A percentile compares a stretch with the other conserved stretches of the same genome.
Conservation (phyloP, 1,140 invertebrate species). For the Anoplolepis gracilipes region DNA sequence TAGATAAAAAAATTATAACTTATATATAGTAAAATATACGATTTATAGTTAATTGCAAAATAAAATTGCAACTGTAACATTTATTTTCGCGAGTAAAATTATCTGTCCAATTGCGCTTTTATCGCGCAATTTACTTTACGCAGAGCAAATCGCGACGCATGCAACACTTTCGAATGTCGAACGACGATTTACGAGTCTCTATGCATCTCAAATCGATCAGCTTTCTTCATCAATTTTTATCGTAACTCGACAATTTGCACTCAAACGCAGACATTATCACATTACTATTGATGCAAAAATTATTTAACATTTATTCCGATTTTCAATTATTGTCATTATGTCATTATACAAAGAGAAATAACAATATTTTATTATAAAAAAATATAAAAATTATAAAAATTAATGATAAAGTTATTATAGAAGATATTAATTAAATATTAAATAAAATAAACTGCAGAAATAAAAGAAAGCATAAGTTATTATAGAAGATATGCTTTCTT, state of each 20-base stretch:
- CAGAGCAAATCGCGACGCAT: too few species aligned
- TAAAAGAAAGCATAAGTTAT: too few species aligned
- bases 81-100: slow-evolving; percentile 3
- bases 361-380: slow-evolving; percentile 9
- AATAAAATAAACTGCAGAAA: too few species aligned
- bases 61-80: neutral
- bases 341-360: too few species aligned
- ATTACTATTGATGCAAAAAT: slow-evolving; percentile 1
- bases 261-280: neutral
- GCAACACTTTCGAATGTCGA: slow-evolving; percentile 31
- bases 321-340: too few species aligned
- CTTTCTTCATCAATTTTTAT: slow-evolving; percentile 51
- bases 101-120: neutral
- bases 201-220: slow-evolving; percentile 46
- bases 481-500: too few species aligned
- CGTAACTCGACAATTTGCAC: neutral
- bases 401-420: neutral
- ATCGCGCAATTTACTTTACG: neutral
- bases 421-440: too few species aligned
- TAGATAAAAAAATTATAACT: neutral
- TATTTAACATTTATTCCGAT: too few species aligned
- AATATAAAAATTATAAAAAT: too few species aligned
- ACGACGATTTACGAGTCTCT: slow-evolving; percentile 33
- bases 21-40: neutral
- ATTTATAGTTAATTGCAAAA: neutral